phyloP scores from a whole-genome alignment of 2,797 vertebrate species.

The Muscicapa striata region DNA sequence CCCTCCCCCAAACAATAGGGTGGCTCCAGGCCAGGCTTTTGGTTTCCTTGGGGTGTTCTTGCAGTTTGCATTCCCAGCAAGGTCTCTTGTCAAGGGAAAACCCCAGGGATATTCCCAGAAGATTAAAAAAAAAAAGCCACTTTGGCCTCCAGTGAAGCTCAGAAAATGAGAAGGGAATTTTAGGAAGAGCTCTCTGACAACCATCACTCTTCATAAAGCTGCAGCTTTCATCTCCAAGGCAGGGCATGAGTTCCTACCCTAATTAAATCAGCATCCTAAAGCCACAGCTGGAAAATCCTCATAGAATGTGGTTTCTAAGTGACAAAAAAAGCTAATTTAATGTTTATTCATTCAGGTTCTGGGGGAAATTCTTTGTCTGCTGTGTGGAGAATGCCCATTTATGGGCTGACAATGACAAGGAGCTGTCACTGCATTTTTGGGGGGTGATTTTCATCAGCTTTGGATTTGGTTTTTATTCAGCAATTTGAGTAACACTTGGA shows the following conservation, averaged over 20 bases:
- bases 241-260: not conserved
- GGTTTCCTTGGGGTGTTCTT: not conserved
- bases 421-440: not conserved
- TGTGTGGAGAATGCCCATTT: not conserved
- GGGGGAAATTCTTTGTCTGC: not conserved
- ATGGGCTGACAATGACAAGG: not conserved
- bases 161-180: not conserved
- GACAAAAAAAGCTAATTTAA: not conserved
- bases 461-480: not conserved
- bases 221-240: not conserved
- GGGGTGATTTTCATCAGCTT: not conserved
- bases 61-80: not conserved
- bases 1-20: not conserved
- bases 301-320: not conserved
- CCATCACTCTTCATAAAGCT: not conserved
- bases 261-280: not conserved
- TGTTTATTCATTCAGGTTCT: not conserved
- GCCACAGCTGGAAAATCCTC: conserved; percentile 24
- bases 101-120: not conserved
- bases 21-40: conserved; percentile 12
- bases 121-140: not conserved
- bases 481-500: not conserved
- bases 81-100: not conserved
- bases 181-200: not conserved
- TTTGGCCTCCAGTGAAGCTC: not conserved